Evolutionary conservation across 2,888 invertebrate species (phyloP), one percentile per base, ranked within the genome.

Genomic region (Mechanitis messenoides): DNA sequence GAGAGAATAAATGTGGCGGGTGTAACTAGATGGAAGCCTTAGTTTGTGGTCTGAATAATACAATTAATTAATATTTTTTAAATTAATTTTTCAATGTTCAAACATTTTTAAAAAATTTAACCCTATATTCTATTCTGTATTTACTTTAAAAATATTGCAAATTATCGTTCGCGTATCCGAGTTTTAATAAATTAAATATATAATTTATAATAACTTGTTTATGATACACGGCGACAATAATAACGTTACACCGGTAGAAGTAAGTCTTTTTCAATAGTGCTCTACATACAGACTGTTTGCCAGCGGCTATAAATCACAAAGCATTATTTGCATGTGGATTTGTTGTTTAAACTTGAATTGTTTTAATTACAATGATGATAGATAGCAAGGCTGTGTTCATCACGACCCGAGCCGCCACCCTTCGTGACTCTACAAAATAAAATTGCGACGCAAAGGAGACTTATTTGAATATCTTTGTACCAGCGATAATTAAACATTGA

Each of bases 381-480:
- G 64, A 66, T 64, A 62, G 63, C 75, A 76, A 78, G 78, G 77
- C 68, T 76, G 68, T 63, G 58, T 71, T 67, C 69, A 69, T 67
- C 77, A 77, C 77, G 77, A 76, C 35, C 35, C 64, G 46, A 55
- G 28, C 62, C 58, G 55, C 60, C 63, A 59, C 60, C 71, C 71
- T 71, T 72, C 73, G 74, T 76, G 77, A 75, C 74, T 60, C 42
- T 47, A 63, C 56, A 61, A 67, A 70, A 72, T 70, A 74, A 72
- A 71, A 69, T 63, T 42, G 12, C 54, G 63, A 67, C 67, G 63
- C 63, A 63, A 57, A 56, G 62, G 47, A 65, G 58, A 53, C 58
- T 55, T 45, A 60, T 67, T 65, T 67, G 59, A 67, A 78, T 74
- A 69, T 66, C 71, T 75, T 75, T 76, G 74, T 65, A 63, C 66